These are phyloP conservation scores for Graphium colonna DNA, from an alignment of 2,888 invertebrate genomes.

Conservation along the genomic window DNA sequence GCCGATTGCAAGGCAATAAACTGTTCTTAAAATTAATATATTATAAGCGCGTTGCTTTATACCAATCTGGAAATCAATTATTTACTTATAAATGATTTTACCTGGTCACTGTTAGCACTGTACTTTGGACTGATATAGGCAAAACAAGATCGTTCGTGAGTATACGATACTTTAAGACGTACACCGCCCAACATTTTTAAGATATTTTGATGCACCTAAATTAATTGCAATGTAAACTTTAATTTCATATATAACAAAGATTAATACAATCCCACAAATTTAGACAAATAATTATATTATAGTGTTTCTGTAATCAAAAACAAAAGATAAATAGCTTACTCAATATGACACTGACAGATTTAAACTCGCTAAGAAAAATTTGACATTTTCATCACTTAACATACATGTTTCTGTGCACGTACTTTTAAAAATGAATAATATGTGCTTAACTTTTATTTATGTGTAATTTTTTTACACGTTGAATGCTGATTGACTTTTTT, in stretches of 20 bases:
- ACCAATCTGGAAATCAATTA: background rate
- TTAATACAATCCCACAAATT: background rate
- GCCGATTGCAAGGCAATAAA: conserved; percentile 2
- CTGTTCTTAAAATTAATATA: background rate
- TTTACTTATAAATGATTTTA: conserved; percentile 29
- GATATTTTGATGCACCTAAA: conserved; percentile 5
- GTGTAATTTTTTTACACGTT: too few species aligned
- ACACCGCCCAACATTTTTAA: conserved; percentile 63
- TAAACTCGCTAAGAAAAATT: too few species aligned
- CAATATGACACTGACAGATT: background rate
- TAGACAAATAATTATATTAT: conserved; percentile 1
- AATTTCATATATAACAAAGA: conserved; percentile 1
- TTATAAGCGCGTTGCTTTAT: too few species aligned
- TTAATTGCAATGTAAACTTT: conserved; percentile 9
- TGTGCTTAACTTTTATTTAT: too few species aligned
- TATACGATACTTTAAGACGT: conserved; percentile 56
- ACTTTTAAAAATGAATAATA: too few species aligned
- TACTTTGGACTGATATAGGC: conserved; percentile 70
- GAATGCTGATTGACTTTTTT: too few species aligned
- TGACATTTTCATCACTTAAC: too few species aligned
- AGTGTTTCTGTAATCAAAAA: background rate
- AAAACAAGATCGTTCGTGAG: conserved; percentile 67
- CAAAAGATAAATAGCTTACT: background rate
- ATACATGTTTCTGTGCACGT: background rate
- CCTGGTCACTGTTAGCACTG: conserved; percentile 65